Percentiles rank a stretch among this genome's conserved stretches.
These are phyloP conservation scores for Crossoptilon crossoptilon DNA, from an alignment of 2,797 vertebrate genomes.

Conservation along the genomic window DNA sequence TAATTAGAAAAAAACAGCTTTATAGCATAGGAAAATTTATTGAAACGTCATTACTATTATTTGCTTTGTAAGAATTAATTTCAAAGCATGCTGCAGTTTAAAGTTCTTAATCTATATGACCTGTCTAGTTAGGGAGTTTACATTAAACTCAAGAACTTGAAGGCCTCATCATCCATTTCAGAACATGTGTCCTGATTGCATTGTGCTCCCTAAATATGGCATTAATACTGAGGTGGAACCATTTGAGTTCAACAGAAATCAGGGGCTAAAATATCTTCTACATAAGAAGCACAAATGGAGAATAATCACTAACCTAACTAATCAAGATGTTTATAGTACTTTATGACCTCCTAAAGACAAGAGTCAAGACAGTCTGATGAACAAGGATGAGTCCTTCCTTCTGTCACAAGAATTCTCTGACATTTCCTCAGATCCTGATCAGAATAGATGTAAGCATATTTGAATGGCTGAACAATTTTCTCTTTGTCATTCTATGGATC, in stretches of 20 bases:
- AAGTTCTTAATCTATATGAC: not conserved
- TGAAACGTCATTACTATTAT: not conserved
- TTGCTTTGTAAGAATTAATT: not conserved
- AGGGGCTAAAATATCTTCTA: not conserved
- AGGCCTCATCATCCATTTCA: not conserved
- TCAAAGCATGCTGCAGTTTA: not conserved
- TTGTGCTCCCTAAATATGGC: slow-evolving; percentile 38
- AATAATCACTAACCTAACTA: not conserved
- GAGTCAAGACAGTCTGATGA: not conserved
- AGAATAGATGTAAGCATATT: not conserved
- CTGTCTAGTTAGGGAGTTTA: not conserved
- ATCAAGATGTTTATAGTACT: not conserved
- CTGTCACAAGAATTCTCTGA: not conserved
- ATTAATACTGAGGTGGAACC: not conserved
- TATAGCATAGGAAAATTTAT: not conserved
- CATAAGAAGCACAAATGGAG: not conserved
- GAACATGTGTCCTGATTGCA: slow-evolving; percentile 24
- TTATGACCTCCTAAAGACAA: not conserved
- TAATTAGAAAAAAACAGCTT: not conserved
- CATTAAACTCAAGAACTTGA: not conserved
- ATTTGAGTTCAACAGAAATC: not conserved
- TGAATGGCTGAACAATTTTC: not conserved
- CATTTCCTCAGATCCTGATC: not conserved
- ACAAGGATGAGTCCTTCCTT: not conserved
- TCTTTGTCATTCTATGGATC: not conserved